Conservation (phyloP, 2,797 vertebrate species). For the Rhinogobio ventralis region DNA sequence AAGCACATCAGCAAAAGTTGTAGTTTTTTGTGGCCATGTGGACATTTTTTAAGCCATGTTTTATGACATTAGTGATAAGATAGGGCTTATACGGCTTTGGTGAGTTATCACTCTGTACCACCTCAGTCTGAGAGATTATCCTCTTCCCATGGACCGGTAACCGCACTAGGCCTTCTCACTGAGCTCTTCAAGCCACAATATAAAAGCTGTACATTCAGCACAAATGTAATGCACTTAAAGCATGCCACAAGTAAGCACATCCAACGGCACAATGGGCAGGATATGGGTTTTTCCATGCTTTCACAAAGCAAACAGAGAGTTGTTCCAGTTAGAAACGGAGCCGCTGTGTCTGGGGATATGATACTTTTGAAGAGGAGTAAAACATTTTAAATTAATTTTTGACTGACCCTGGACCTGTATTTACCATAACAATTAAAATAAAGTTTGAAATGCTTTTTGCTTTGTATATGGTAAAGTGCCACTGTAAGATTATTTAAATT, state of each 20-base stretch:
- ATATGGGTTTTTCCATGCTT: slow-evolving; percentile 92
- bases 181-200: slow-evolving; percentile 80
- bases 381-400: slow-evolving; percentile 71
- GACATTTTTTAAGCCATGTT: slow-evolving; percentile 53
- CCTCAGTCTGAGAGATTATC: slow-evolving; percentile 72
- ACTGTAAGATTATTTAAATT: slow-evolving; percentile 63
- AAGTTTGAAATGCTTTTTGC: slow-evolving; percentile 56
- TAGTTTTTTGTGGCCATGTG: slow-evolving; percentile 23
- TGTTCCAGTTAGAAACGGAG: slow-evolving; percentile 89
- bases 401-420: slow-evolving; percentile 57
- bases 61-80: slow-evolving; percentile 60
- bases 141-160: slow-evolving; percentile 71
- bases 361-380: slow-evolving; percentile 80
- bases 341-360: slow-evolving; percentile 81
- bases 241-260: slow-evolving; percentile 78
- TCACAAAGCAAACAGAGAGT: slow-evolving; percentile 81
- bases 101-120: slow-evolving; percentile 70
- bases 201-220: slow-evolving; percentile 83
- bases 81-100: slow-evolving; percentile 60
- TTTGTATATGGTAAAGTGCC: slow-evolving; percentile 59
- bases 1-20: slow-evolving; percentile 40
- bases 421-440: slow-evolving; percentile 26
- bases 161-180: slow-evolving; percentile 75
- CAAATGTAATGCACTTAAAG: slow-evolving; percentile 82
- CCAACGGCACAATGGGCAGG: slow-evolving; percentile 80